phyloP scores from a whole-genome alignment of 2,888 invertebrate species.

The Hybos culiciformis region DNA sequence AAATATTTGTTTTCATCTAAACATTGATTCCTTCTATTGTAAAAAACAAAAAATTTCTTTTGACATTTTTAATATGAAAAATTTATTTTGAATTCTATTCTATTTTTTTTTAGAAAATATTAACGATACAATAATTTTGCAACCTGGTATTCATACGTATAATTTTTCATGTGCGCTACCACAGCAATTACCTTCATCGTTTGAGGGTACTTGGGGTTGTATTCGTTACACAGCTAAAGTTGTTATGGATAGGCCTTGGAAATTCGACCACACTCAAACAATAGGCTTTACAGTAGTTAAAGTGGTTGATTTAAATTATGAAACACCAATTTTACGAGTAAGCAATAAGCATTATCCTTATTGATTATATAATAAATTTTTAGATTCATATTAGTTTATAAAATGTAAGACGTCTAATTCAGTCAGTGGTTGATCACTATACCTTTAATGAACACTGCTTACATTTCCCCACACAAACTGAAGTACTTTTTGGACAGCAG shows the following conservation, averaged over 20 bases:
- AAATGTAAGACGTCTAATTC: no score
- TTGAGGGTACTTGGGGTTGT: conserved; percentile 59
- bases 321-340: conserved; percentile 38
- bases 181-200: conserved; percentile 60
- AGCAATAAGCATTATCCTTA: no score
- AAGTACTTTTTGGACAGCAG: no score
- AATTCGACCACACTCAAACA: conserved; percentile 66
- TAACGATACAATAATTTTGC: no score
- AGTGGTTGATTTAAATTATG: conserved; percentile 62
- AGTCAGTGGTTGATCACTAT: no score
- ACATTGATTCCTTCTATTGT: background rate
- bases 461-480: no score
- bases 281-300: conserved; percentile 66
- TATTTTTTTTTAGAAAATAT: no score
- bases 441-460: no score
- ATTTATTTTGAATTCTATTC: no score
- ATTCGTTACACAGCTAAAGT: conserved; percentile 71
- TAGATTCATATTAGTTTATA: background rate
- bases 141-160: conserved; percentile 51
- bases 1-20: background rate
- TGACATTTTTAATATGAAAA: no score
- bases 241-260: conserved; percentile 66
- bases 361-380: background rate
- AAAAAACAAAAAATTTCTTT: no score
- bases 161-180: conserved; percentile 68